Percentiles rank a stretch among this genome's conserved stretches.
These are phyloP conservation scores for Thalassophryne amazonica DNA, from an alignment of 2,797 vertebrate species.

Conservation along the genomic window DNA sequence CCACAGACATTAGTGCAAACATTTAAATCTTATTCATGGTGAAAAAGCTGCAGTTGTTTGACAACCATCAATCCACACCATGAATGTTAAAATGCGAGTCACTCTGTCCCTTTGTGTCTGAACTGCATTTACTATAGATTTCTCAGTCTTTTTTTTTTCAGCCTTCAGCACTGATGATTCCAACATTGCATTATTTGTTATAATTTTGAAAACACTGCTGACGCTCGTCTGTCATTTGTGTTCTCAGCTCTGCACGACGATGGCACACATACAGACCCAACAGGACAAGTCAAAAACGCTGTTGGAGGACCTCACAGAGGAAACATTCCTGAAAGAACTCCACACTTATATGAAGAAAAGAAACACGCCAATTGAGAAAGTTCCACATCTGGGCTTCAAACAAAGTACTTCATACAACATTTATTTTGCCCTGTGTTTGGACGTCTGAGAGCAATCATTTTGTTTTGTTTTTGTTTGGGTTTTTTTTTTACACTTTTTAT, in stretches of 20 bases:
- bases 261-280: slow-evolving; percentile 31
- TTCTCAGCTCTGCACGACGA: slow-evolving; percentile 34
- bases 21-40: slow-evolving; percentile 1
- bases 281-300: slow-evolving; percentile 24
- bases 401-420: slow-evolving; percentile 74
- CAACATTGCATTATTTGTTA: not conserved
- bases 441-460: no score
- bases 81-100: no score
- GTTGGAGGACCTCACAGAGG: slow-evolving; percentile 52
- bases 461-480: no score
- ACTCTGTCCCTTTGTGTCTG: no score
- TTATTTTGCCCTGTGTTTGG: no score
- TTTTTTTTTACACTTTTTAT: no score
- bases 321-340: slow-evolving; percentile 74
- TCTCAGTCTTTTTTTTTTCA: no score
- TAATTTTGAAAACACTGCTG: not conserved
- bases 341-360: slow-evolving; percentile 78
- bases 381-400: slow-evolving; percentile 82
- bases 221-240: not conserved
- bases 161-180: no score
- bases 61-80: slow-evolving; percentile 21
- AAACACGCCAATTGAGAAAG: slow-evolving; percentile 77
- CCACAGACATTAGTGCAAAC: slow-evolving; percentile 3
- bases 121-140: no score
- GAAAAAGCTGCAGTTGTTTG: slow-evolving; percentile 10